phyloP scores from a whole-genome alignment of 2,113 vertebrate genomes.

The Anseranas semipalmata region DNA sequence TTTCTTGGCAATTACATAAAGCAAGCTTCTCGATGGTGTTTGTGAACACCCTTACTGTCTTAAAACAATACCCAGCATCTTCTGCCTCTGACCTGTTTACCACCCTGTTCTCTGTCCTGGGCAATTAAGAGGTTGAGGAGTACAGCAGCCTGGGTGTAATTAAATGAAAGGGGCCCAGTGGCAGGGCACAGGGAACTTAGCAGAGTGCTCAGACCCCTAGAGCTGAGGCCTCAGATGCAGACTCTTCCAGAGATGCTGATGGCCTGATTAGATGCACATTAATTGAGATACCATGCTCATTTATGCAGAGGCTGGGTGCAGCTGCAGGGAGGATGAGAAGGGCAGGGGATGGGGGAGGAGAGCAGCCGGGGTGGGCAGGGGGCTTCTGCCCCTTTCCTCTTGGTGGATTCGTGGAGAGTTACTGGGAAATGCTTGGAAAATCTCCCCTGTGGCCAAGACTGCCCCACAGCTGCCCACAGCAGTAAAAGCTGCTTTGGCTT shows the following conservation, averaged over 20 bases:
- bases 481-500: not conserved
- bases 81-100: constrained; percentile 14
- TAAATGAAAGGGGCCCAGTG: not conserved
- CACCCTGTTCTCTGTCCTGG: not conserved
- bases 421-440: not conserved
- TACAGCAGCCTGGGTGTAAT: constrained; percentile 18
- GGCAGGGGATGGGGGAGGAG: not conserved
- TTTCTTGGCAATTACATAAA: constrained; percentile 20
- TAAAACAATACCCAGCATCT: constrained; percentile 37
- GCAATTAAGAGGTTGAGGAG: constrained; percentile 34
- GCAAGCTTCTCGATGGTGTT: not conserved
- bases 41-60: not conserved
- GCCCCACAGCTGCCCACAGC: not conserved
- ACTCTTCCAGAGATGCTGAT: not conserved
- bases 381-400: not conserved
- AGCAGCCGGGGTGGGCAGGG: not conserved
- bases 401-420: not conserved
- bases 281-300: not conserved
- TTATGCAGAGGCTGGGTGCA: not conserved
- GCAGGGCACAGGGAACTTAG: not conserved
- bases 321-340: not conserved
- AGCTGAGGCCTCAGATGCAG: not conserved
- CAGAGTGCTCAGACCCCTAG: not conserved
- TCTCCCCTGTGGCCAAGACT: not conserved
- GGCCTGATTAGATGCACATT: not conserved